phyloP scores from a whole-genome alignment of 92 coral and sea anemone species.

The Galaxea fascicularis region DNA sequence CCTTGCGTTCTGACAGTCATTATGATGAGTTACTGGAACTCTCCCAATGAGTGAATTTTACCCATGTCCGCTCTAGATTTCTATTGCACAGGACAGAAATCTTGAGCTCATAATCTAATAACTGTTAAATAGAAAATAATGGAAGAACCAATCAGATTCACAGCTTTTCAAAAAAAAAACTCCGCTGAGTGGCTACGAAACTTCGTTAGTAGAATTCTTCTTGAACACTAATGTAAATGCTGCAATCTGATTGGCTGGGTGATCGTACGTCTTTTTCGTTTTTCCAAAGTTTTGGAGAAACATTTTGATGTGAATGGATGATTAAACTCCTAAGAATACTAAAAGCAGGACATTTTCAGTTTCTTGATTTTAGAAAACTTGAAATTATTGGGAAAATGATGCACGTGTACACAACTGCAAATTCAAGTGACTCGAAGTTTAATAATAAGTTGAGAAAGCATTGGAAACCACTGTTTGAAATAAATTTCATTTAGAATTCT shows the following conservation, averaged over 20 bases:
- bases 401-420: neutral
- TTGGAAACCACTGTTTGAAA: neutral
- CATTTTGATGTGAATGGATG: no score
- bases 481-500: slow-evolving; percentile 1
- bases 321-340: neutral
- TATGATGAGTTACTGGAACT: neutral
- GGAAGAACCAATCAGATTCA: slow-evolving; percentile 1
- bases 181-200: slow-evolving; percentile 1
- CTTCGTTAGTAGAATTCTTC: neutral
- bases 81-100: slow-evolving; percentile 3
- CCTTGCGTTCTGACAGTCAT: slow-evolving; percentile 4
- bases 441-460: neutral
- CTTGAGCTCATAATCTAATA: slow-evolving; percentile 2
- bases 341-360: neutral
- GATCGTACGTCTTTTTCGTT: no score
- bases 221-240: neutral
- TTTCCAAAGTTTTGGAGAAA: no score
- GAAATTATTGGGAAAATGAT: slow-evolving; percentile 1
- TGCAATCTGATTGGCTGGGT: no score
- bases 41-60: neutral
- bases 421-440: neutral
- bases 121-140: slow-evolving; percentile 1
- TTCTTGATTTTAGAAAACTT: neutral
- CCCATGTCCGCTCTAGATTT: slow-evolving; percentile 4
- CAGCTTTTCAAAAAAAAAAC: slow-evolving; percentile 2